A percentile compares a stretch with the other conserved stretches of the same genome.
phyloP scores from a whole-genome alignment of 1,140 invertebrate genomes.

The Scaptomyza montana region DNA sequence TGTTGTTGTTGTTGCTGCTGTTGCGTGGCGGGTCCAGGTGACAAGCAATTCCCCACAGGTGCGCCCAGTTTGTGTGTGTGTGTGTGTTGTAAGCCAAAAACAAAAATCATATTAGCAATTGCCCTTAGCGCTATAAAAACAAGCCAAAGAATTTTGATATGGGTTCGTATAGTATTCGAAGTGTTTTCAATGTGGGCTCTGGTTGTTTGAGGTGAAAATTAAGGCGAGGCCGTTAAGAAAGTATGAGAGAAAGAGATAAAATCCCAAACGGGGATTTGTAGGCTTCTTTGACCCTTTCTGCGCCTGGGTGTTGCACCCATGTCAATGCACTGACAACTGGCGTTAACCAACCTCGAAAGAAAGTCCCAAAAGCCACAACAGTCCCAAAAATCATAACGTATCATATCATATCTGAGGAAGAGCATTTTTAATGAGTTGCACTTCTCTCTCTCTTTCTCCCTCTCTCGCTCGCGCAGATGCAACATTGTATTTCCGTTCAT shows the following conservation, averaged over 20 bases:
- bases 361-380: constrained; percentile 58
- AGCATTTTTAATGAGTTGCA: constrained; percentile 70
- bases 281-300: constrained; percentile 49
- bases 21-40: constrained; percentile 55
- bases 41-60: constrained; percentile 76
- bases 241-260: neutral
- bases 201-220: constrained; percentile 57
- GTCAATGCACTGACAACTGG: constrained; percentile 66
- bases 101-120: constrained; percentile 66
- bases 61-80: constrained; percentile 27
- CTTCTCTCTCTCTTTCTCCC: constrained; percentile 10
- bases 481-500: constrained; percentile 69
- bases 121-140: constrained; percentile 61
- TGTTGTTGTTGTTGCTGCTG: neutral
- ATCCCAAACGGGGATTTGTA: constrained; percentile 9
- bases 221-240: constrained; percentile 14
- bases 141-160: constrained; percentile 77
- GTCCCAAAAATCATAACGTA: constrained; percentile 69
- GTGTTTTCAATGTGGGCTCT: constrained; percentile 21
- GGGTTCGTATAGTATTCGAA: constrained; percentile 39
- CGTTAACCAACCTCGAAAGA: constrained; percentile 56
- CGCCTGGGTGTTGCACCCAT: constrained; percentile 77
- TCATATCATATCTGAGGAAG: constrained; percentile 56
- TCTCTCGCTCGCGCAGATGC: neutral
- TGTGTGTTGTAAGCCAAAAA: no score